phyloP scores from a whole-genome alignment of 2,797 vertebrate species.

The Erethizon dorsatum region DNA sequence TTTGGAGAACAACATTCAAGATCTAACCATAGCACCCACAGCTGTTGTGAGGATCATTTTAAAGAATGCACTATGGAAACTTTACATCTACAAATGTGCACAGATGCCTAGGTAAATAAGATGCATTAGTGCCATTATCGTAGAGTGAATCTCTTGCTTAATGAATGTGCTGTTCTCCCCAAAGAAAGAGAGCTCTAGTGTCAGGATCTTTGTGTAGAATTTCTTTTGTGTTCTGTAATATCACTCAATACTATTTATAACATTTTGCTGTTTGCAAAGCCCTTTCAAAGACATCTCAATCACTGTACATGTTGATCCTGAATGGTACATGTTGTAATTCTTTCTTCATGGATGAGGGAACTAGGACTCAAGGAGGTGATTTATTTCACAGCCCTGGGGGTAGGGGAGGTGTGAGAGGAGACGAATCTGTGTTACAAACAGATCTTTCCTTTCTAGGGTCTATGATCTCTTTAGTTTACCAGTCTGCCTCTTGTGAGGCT shows the following conservation, averaged over 20 bases:
- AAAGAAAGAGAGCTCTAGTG: neutral
- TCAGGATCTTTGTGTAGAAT: constrained; percentile 22
- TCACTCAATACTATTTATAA: neutral
- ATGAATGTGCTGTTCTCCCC: neutral
- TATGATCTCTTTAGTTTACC: neutral
- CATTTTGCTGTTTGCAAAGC: neutral
- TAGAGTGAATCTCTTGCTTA: neutral
- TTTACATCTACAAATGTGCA: neutral
- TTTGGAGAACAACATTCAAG: neutral
- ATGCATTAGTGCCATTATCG: neutral
- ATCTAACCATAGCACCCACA: neutral
- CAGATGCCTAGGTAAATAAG: neutral
- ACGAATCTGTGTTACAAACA: neutral
- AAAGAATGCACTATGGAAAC: neutral
- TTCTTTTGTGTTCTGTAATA: constrained; percentile 10
- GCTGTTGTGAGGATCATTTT: neutral
- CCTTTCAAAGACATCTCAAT: neutral
- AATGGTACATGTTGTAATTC: neutral
- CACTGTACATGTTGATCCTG: neutral
- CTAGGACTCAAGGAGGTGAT: neutral
- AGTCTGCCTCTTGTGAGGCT: neutral
- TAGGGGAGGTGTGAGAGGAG: neutral
- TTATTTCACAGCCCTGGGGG: neutral
- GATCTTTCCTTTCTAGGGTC: neutral
- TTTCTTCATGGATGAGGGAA: neutral